Evolutionary conservation across 2,797 vertebrate species (phyloP), one percentile per base, ranked within the genome.

Genomic region (Anguilla obscura): DNA sequence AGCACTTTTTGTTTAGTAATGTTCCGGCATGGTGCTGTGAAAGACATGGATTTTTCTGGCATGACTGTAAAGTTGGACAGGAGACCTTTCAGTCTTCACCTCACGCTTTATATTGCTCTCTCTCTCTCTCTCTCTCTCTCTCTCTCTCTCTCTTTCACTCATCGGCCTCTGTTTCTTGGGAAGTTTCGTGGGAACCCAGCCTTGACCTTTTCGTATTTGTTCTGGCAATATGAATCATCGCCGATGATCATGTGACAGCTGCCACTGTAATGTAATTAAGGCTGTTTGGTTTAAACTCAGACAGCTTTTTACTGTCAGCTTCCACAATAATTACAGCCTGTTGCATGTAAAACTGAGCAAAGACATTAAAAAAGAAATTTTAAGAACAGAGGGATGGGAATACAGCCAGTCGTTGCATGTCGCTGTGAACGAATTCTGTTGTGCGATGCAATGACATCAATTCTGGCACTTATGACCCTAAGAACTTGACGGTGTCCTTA

Each of bases 211-310:
- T 83, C 16, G 54, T 83, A 76, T 87, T 80, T 45, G 21, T 63
- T 48, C 71, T 74, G 30, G 18, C 54, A 79, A 69, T 79, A 76
- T 79, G 71, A 87, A 58, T 82, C 79, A 50, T 80, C 79, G 27
- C 40, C 27, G 36, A 54, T 1, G 56, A 83, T 58, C 16, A 60
- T 60, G 56, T 80, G 52, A 66, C 56, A 27, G 40, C 80, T 16
- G 76, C 36, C 58, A 4, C n/a, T 27, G 18, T 60, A 27, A n/a
- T 14, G 10, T 40, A 79, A 36, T 33, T 80, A 18, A 16, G 76
- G 10, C 33, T 36, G n/a, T 50, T 33, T 66, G 56, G 76, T 27
- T 45, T 30, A 82, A 58, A 48, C 54, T 48, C 84, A 58, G 14
- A 85, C 33, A 60, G 54, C 50, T 45, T 33, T 82, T 80, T 54